These are phyloP conservation scores for Oscheius myriophilus DNA, from an alignment of 2,888 invertebrate species.

Conservation along the genomic window DNA sequence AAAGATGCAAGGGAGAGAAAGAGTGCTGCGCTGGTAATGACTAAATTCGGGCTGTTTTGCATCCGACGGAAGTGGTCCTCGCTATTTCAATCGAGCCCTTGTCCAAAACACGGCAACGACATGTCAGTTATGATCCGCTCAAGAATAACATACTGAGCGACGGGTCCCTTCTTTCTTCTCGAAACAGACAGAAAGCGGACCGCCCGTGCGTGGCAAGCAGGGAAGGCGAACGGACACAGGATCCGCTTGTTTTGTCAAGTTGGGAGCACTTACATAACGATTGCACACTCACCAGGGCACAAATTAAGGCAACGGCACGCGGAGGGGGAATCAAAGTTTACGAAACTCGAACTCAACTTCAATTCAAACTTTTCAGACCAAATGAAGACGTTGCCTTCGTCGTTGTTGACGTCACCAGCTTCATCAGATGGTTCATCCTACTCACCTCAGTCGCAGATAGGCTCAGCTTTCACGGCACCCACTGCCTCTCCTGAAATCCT, in stretches of 20 bases:
- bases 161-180: too few species aligned
- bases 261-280: too few species aligned
- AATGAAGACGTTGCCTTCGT: conserved; percentile 37
- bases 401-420: conserved; percentile 46
- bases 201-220: too few species aligned
- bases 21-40: conserved; percentile 1
- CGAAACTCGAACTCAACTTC: background rate
- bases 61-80: background rate
- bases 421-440: conserved; percentile 46
- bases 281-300: too few species aligned
- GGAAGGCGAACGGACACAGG: background rate
- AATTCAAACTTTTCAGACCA: conserved; percentile 27
- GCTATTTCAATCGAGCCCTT: background rate
- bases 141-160: too few species aligned
- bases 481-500: conserved; percentile 31
- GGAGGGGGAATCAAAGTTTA: too few species aligned
- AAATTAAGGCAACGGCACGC: too few species aligned
- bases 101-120: background rate
- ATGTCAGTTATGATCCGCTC: too few species aligned
- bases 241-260: background rate
- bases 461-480: conserved; percentile 11
- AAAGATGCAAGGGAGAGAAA: background rate
- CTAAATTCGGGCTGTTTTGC: background rate
- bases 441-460: conserved; percentile 38
- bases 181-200: too few species aligned